These are phyloP conservation scores for Andrena chrysosceles DNA, from an alignment of 2,888 invertebrate species.

Conservation along the genomic window DNA sequence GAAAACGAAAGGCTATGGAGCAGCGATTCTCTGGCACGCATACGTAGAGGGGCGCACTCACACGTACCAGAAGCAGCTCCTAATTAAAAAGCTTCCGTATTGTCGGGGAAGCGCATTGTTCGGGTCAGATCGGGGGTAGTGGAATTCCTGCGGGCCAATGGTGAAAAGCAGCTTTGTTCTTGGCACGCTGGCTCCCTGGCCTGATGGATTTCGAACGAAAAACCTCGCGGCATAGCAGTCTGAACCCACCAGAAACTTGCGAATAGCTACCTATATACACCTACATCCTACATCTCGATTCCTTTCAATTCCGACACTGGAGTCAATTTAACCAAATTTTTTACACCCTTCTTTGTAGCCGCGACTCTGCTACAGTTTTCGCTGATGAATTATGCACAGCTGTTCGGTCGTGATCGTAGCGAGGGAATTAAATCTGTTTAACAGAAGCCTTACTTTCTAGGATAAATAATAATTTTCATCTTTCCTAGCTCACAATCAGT, in stretches of 20 bases:
- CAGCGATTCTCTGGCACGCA: constrained; percentile 15
- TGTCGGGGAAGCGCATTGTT: constrained; percentile 63
- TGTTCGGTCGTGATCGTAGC: too few species aligned
- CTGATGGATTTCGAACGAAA: constrained; percentile 56
- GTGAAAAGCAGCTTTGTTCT: constrained; percentile 62
- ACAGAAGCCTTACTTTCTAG: constrained; percentile 50
- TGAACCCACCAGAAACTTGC: too few species aligned
- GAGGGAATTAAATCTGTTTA: constrained; percentile 73
- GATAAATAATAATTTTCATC: constrained; percentile 31
- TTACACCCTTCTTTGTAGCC: constrained; percentile 2
- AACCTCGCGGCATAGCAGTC: constrained; percentile 8
- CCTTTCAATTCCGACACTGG: constrained; percentile 19
- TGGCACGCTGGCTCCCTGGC: constrained; percentile 36
- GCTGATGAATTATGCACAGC: constrained; percentile 47
- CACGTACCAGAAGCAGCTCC: constrained; percentile 30
- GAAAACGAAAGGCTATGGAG: constrained; percentile 33
- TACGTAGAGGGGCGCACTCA: neutral
- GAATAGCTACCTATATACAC: too few species aligned
- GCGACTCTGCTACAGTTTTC: constrained; percentile 4
- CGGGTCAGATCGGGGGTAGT: constrained; percentile 55
- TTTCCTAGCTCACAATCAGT: neutral
- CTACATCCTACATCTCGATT: constrained; percentile 11
- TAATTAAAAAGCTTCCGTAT: constrained; percentile 70
- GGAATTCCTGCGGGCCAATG: constrained; percentile 58
- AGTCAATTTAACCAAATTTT: constrained; percentile 38